These are phyloP conservation scores for Eucidaris tribuloides DNA, from an alignment of 35 echinoderm and acorn worm species.

Conservation along the genomic window DNA sequence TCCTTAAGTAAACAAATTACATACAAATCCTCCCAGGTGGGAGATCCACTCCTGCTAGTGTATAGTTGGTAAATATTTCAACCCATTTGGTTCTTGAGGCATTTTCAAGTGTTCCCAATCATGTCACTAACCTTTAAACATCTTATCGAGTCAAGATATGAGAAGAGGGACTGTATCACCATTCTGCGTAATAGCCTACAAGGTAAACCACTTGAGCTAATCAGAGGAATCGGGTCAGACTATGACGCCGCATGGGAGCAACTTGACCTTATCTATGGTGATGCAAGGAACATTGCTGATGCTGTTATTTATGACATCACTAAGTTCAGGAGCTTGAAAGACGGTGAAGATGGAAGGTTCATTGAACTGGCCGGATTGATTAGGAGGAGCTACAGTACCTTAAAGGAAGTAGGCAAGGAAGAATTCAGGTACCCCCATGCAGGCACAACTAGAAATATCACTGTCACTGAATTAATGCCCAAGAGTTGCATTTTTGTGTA, in stretches of 20 bases:
- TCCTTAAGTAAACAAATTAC: too few relatives aligned
- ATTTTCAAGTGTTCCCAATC: too few relatives aligned
- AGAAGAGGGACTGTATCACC: constrained; percentile 26
- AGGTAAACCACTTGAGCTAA: constrained; percentile 54
- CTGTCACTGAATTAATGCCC: too few relatives aligned
- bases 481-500: too few relatives aligned
- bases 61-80: too few relatives aligned
- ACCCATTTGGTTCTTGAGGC: too few relatives aligned
- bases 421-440: too few relatives aligned
- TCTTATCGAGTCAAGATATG: constrained; percentile 23
- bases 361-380: constrained; percentile 54
- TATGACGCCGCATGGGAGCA: constrained; percentile 62
- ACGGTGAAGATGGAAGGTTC: constrained; percentile 55
- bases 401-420: constrained; percentile 48
- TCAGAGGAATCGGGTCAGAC: constrained; percentile 49
- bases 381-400: constrained; percentile 40
- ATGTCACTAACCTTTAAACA: too few relatives aligned
- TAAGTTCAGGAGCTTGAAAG: constrained; percentile 31
- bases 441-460: too few relatives aligned
- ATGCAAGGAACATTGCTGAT: constrained; percentile 48
- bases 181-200: constrained; percentile 14
- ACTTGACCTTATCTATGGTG: constrained; percentile 55
- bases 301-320: constrained; percentile 44
- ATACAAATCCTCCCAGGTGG: too few relatives aligned
- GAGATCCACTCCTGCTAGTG: too few relatives aligned